A percentile compares a stretch with the other conserved stretches of the same genome.
phyloP scores from a whole-genome alignment of 2,797 vertebrate species.

The Pantherophis alleghaniensis region DNA sequence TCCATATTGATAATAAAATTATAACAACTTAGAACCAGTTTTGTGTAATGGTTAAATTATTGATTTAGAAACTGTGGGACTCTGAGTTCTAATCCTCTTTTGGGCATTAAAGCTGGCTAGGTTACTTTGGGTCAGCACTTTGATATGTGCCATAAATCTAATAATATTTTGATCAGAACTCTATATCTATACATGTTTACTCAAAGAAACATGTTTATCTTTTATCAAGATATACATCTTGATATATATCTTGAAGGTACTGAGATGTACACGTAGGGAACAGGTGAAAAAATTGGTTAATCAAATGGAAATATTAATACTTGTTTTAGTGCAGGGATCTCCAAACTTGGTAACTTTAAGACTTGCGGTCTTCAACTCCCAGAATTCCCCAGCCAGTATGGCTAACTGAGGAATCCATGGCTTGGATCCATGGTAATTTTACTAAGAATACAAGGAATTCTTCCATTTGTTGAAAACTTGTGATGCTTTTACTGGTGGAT shows the following conservation, averaged over 20 bases:
- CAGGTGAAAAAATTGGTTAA: background rate
- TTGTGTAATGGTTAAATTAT: background rate
- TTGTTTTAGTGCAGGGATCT: background rate
- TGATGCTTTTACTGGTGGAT: background rate
- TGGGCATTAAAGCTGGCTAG: background rate
- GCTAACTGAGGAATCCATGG: background rate
- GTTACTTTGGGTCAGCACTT: background rate
- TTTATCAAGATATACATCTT: background rate
- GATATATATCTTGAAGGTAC: background rate
- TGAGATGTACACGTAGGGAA: background rate
- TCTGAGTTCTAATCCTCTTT: background rate
- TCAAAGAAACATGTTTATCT: background rate
- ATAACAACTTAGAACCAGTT: background rate
- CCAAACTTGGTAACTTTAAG: background rate
- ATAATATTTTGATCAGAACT: background rate
- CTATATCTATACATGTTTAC: background rate
- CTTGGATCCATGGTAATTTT: background rate
- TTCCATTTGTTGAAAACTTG: background rate
- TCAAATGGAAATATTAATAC: background rate
- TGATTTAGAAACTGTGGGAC: background rate
- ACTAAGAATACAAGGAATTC: background rate
- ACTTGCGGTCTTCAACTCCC: background rate
- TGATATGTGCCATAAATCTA: background rate
- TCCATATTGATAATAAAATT: background rate
- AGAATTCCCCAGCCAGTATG: background rate